A percentile compares a stretch with the other conserved stretches of the same genome.
These are phyloP conservation scores for Nephila pilipes DNA, from an alignment of 1,140 invertebrate genomes.

Conservation along the genomic window DNA sequence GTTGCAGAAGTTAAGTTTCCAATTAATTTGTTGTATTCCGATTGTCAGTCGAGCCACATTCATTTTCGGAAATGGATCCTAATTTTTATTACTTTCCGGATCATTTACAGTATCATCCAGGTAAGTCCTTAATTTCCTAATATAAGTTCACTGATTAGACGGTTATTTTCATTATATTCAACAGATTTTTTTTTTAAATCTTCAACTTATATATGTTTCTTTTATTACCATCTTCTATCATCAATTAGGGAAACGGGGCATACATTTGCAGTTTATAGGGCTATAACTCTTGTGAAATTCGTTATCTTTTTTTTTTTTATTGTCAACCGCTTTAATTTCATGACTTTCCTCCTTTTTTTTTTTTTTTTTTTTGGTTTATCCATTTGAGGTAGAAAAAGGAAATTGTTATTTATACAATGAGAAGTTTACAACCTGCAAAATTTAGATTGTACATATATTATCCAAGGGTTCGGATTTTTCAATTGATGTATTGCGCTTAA, in stretches of 20 bases:
- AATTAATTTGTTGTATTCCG: not conserved
- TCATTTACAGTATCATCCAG: not conserved
- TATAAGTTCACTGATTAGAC: not conserved
- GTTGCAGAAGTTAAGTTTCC: not conserved
- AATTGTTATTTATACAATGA: not conserved
- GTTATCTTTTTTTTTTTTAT: too few relatives aligned
- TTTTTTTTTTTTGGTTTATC: constrained; percentile 19
- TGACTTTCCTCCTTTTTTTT: not conserved
- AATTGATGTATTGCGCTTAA: too few relatives aligned
- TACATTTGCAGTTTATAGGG: too few relatives aligned
- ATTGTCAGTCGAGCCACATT: not conserved
- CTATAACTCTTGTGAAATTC: too few relatives aligned
- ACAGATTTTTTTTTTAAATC: too few relatives aligned
- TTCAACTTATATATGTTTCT: not conserved
- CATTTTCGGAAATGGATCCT: not conserved
- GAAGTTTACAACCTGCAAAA: too few relatives aligned
- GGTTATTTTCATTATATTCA: not conserved
- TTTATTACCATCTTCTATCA: not conserved
- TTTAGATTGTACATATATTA: too few relatives aligned
- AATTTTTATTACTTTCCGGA: constrained; percentile 35
- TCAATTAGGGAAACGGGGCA: not conserved
- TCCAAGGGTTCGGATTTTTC: too few relatives aligned
- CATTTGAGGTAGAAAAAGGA: not conserved
- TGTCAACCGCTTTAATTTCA: too few relatives aligned
- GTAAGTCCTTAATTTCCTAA: not conserved